Evolutionary conservation across 2,797 vertebrate species (phyloP).

Genomic region (Acrossocheilus fasciatus): DNA sequence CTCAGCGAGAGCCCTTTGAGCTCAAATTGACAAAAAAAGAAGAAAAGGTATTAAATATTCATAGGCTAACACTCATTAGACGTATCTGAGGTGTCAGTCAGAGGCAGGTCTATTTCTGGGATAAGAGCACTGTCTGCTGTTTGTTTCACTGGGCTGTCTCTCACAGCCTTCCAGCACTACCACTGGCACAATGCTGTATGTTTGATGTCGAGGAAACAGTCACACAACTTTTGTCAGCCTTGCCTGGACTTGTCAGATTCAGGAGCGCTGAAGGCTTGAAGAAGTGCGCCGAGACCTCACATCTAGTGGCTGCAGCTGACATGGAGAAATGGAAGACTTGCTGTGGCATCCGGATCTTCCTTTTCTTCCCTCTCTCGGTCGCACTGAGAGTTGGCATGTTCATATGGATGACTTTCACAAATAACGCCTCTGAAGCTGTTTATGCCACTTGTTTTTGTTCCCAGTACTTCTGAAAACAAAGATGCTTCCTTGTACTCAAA

Average conservation of each 20-base stretch:
- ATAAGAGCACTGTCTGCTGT: constrained; percentile 58
- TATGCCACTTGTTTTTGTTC: constrained; percentile 40
- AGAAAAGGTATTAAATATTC: constrained; percentile 68
- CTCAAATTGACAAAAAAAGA: constrained; percentile 59
- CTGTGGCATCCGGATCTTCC: neutral
- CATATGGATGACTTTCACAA: neutral
- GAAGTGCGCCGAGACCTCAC: constrained; percentile 54
- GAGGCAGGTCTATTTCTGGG: constrained; percentile 62
- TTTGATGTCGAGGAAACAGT: constrained; percentile 64
- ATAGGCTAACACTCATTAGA: constrained; percentile 66
- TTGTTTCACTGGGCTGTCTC: constrained; percentile 61
- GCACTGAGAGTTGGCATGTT: neutral
- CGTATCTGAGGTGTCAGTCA: constrained; percentile 62
- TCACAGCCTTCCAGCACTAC: constrained; percentile 58
- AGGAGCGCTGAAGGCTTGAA: constrained; percentile 51
- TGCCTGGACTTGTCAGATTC: constrained; percentile 59
- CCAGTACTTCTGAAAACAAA: constrained; percentile 31
- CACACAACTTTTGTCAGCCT: constrained; percentile 63
- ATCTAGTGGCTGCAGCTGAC: constrained; percentile 57
- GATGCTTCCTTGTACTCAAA: neutral
- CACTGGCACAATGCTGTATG: constrained; percentile 57
- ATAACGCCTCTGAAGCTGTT: constrained; percentile 26
- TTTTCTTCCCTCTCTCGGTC: constrained; percentile 24
- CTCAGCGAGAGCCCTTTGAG: constrained; percentile 59
- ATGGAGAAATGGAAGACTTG: constrained; percentile 41